Conservation (phyloP, 2,888 invertebrate species). For the Pediacus dermestoides region DNA sequence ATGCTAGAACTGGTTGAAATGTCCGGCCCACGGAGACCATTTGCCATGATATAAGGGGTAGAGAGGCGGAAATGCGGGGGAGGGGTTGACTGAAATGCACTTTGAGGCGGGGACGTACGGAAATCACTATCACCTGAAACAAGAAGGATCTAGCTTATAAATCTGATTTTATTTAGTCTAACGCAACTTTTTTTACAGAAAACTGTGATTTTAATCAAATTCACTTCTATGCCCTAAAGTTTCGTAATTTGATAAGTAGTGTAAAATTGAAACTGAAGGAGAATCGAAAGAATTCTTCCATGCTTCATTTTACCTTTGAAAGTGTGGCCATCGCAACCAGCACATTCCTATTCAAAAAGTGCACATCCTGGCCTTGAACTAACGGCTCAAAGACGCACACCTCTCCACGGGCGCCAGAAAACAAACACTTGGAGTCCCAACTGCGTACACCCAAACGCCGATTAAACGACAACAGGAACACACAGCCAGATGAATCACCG, state of each 20-base stretch:
- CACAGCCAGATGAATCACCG: slow-evolving; percentile 85
- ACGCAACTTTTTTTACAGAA: too few species aligned
- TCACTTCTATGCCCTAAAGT: too few species aligned
- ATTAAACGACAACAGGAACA: slow-evolving; percentile 89
- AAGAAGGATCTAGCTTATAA: too few species aligned
- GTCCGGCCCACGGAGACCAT: slow-evolving; percentile 78
- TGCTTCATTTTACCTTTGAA: slow-evolving; percentile 69
- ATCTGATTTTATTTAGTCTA: too few species aligned
- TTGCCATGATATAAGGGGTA: slow-evolving; percentile 93
- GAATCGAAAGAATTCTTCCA: too few species aligned
- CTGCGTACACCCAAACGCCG: slow-evolving; percentile 83
- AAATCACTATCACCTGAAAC: slow-evolving; percentile 69
- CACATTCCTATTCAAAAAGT: slow-evolving; percentile 70
- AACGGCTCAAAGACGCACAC: slow-evolving; percentile 74
- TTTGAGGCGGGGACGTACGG: slow-evolving; percentile 71
- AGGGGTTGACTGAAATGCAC: slow-evolving; percentile 76
- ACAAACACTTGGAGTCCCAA: slow-evolving; percentile 88
- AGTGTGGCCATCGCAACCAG: slow-evolving; percentile 92
- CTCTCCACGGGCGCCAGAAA: slow-evolving; percentile 96
- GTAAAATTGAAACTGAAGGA: too few species aligned
- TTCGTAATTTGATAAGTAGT: too few species aligned
- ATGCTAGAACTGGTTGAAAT: slow-evolving; percentile 77
- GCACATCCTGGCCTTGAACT: slow-evolving; percentile 49
- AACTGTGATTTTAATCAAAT: too few species aligned
- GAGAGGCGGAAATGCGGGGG: slow-evolving; percentile 65